phyloP scores from a whole-genome alignment of 2,888 invertebrate genomes.

The Spodoptera exigua region DNA sequence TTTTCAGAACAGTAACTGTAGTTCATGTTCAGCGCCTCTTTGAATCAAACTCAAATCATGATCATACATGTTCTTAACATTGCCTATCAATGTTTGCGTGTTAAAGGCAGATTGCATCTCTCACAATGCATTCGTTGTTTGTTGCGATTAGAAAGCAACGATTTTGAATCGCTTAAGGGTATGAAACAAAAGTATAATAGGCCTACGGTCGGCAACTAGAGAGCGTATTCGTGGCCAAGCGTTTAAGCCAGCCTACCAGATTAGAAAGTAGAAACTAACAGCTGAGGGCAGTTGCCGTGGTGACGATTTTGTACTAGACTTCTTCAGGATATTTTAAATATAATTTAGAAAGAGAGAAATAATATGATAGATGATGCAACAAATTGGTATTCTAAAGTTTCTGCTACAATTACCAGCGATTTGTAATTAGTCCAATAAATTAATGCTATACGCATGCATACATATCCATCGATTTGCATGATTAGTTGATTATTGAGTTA shows the following conservation, averaged over 20 bases:
- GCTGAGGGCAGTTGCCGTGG: slow-evolving; percentile 68
- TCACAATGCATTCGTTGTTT: slow-evolving; percentile 54
- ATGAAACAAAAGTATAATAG: slow-evolving; percentile 80
- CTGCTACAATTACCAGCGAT: slow-evolving; percentile 4
- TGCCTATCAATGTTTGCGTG: slow-evolving; percentile 10
- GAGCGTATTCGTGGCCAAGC: slow-evolving; percentile 78
- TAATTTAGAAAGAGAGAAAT: too few species aligned
- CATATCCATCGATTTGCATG: slow-evolving; percentile 51
- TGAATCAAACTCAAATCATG: slow-evolving; percentile 4
- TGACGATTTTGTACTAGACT: slow-evolving; percentile 60
- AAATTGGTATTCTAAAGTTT: too few species aligned
- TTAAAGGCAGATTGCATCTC: slow-evolving; percentile 25
- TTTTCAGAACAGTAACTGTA: not conserved
- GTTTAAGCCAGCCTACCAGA: slow-evolving; percentile 75
- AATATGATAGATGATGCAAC: too few species aligned
- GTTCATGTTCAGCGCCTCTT: not conserved
- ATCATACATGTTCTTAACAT: slow-evolving; percentile 1
- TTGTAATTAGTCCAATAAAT: slow-evolving; percentile 23
- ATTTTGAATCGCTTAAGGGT: slow-evolving; percentile 73
- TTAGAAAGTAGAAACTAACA: slow-evolving; percentile 84
- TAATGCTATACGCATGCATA: slow-evolving; percentile 38
- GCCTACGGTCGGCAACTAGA: slow-evolving; percentile 74
- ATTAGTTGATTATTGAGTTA: slow-evolving; percentile 57
- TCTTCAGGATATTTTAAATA: too few species aligned
- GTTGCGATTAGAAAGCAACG: slow-evolving; percentile 77